Evolutionary conservation across 2,888 invertebrate genomes (phyloP).

Genomic region (Phalera bucephala): DNA sequence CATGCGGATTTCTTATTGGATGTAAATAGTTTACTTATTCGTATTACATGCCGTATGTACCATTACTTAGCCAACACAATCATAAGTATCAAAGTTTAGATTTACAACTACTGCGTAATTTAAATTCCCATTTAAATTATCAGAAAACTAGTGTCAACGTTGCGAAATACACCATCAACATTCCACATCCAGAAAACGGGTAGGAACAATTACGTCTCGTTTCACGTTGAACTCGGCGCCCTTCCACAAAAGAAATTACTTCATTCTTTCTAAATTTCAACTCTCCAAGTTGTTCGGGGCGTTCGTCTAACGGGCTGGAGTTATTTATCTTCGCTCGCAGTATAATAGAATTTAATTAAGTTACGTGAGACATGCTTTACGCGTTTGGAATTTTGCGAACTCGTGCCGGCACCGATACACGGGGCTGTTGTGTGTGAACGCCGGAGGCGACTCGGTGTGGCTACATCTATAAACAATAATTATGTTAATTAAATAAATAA

Average conservation of each 20-base stretch:
- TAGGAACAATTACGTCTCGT: conserved; percentile 44
- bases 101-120: too few species aligned
- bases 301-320: conserved; percentile 55
- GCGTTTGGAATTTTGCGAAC: conserved; percentile 65
- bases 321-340: conserved; percentile 75
- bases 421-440: conserved; percentile 23
- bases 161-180: conserved; percentile 21
- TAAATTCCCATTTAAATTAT: neutral
- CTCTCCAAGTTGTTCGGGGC: conserved; percentile 42
- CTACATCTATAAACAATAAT: conserved; percentile 14
- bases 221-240: conserved; percentile 35
- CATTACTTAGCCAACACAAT: too few species aligned
- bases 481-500: too few species aligned
- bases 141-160: conserved; percentile 7
- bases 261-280: conserved; percentile 71
- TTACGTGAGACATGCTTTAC: conserved; percentile 72
- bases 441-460: conserved; percentile 8
- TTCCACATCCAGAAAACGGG: conserved; percentile 17
- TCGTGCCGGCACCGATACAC: conserved; percentile 44
- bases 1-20: conserved; percentile 15
- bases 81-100: too few species aligned
- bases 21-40: too few species aligned
- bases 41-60: too few species aligned
- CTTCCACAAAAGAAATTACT: conserved; percentile 65
- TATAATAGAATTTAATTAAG: conserved; percentile 82